Base-by-base conservation (phyloP, 2,113 vertebrate species). In the Clarias gariepinus region DNA sequence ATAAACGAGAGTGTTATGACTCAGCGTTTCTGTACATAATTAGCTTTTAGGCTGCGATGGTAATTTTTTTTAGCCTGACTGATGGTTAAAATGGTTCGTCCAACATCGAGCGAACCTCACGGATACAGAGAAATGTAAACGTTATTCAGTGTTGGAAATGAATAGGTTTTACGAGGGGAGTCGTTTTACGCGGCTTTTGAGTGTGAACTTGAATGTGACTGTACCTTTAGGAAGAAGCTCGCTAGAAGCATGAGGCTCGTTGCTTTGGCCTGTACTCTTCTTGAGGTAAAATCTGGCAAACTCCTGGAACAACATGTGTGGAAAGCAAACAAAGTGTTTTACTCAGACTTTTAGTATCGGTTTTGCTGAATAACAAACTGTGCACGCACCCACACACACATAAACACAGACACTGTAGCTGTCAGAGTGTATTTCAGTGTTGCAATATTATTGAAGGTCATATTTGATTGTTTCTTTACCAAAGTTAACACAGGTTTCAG, bases 221-320 rank as follows among this genome's bases (percentile, higher is more conserved):
- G 69, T 58, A 90, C 89, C 89, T 88, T 80, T 33, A 52, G 87
- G 16, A n/a, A 88, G 69, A 41, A 88, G 77, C 19, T 30, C n/a
- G 3, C 36, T 18, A 19, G 77, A 81, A 3, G 93, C 91, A 68
- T 90, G 94, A 0, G 91, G 82, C 58, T 97, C 95, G 0, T 95
- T 95, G 25, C 0, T 85, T 73, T 71, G 69, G 23, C 57, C 90
- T 83, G 58, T 88, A 10, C 84, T 89, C 21, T 86, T 88, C 57
- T 93, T 91, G 79, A 95, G 82, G 69, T 94, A 89, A 90, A 85
- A 88, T 57, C 66, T 90, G 10, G 93, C 94, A 88, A 95, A 94
- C 23, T 90, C 90, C 94, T 95, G 90, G 47, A 66, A 21, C 5
- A 85, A 87, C 63, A 88, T 7, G 1, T 30, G 53, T 6, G 10